Percentiles rank a stretch among this genome's conserved stretches.
phyloP scores from a whole-genome alignment of 1,140 invertebrate species.

The Tetramorium alpestre region DNA sequence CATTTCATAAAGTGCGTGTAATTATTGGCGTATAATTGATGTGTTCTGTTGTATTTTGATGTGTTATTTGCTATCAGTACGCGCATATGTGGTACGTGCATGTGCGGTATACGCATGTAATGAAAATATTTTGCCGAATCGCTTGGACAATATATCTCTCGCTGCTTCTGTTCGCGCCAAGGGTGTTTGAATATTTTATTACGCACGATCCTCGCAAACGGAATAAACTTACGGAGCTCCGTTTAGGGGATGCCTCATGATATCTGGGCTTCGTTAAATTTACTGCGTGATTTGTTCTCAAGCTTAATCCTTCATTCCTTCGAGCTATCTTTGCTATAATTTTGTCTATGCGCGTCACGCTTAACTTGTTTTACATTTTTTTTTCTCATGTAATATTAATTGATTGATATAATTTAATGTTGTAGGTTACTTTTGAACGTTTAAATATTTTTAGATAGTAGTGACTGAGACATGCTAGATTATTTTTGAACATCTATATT shows the following conservation, averaged over 20 bases:
- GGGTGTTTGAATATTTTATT: constrained; percentile 21
- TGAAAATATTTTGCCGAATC: constrained; percentile 14
- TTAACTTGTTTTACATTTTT: constrained; percentile 3
- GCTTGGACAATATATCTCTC: neutral
- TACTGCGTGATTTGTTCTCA: neutral
- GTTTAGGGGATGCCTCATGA: constrained; percentile 39
- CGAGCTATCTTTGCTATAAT: neutral
- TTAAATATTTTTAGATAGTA: neutral
- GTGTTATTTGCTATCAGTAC: neutral
- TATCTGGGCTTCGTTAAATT: constrained; percentile 22
- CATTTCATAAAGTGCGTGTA: neutral
- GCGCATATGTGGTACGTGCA: neutral
- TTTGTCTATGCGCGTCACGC: neutral
- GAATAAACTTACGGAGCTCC: constrained; percentile 67
- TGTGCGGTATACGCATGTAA: neutral
- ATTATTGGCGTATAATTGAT: constrained; percentile 18
- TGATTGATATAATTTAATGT: neutral
- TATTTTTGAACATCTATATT: neutral
- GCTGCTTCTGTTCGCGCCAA: neutral
- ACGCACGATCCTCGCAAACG: constrained; percentile 58
- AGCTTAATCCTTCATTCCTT: neutral
- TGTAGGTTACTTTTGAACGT: neutral
- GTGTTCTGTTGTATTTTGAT: neutral
- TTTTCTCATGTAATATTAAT: neutral
- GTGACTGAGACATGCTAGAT: neutral